These are phyloP conservation scores for Limonius californicus DNA, from an alignment of 1,140 invertebrate genomes.

Conservation along the genomic window DNA sequence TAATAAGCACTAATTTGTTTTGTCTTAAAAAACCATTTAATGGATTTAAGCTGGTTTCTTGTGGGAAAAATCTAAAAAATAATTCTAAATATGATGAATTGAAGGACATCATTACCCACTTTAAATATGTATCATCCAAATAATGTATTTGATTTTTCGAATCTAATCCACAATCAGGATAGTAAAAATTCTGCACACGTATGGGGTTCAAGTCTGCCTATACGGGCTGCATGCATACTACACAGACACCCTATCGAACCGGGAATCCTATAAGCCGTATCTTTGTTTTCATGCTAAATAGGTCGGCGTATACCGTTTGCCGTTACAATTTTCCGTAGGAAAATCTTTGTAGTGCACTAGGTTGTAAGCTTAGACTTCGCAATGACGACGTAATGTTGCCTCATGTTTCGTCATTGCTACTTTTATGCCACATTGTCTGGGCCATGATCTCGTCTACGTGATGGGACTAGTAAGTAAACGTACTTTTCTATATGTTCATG, in stretches of 20 bases:
- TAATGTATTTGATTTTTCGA: background rate
- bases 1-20: no score
- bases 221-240: constrained; percentile 12
- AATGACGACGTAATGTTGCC: constrained; percentile 21
- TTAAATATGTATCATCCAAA: no score
- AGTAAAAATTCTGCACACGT: constrained; percentile 14
- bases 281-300: constrained; percentile 3
- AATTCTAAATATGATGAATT: no score
- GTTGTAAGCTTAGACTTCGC: background rate
- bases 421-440: constrained; percentile 29
- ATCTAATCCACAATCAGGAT: background rate
- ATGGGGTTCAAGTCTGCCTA: background rate
- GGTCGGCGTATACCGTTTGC: background rate
- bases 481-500: background rate
- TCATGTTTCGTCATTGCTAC: constrained; percentile 35
- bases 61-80: no score
- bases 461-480: constrained; percentile 17
- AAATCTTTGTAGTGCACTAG: background rate
- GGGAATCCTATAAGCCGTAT: constrained; percentile 12
- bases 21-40: no score
- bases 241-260: constrained; percentile 13
- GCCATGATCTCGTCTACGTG: constrained; percentile 25
- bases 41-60: no score
- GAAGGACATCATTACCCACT: no score
- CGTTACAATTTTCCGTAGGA: background rate